Base-by-base conservation (phyloP, 1,140 invertebrate species). In the Drosophila mauritiana region DNA sequence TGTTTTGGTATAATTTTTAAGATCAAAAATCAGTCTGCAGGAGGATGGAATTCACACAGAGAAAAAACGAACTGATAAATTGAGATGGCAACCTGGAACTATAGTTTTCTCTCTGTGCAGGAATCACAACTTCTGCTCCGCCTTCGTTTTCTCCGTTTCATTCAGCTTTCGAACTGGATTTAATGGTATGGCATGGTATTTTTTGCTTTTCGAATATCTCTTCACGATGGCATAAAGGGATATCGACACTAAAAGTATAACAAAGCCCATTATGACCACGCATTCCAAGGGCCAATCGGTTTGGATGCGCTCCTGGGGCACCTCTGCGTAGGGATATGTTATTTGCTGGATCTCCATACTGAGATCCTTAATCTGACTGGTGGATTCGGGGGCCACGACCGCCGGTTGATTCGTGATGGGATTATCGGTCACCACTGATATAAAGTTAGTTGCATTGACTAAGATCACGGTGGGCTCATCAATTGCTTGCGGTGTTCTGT, bases 21-120 rank as follows among this genome's bases (percentile, higher is more conserved):
- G 67, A 70, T 70, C 67, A 70, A 70, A 70, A 70, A 57, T 70
- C 67, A 70, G 64, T 70, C 63, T 55, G 64, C 64, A 17, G 36
- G 17, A 62, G 39, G 64, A 49, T 70, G 51, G 17, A 40, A 48
- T 42, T 68, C 61, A 51, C 46, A 64, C 55, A 61, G 55, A 64
- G 61, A 64, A 64, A 43, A 63, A 11, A 43, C 31, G 6, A 20
- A 20, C 10, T 42, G 37, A 56, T 20, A 42, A 62, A 40, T 51
- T 56, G 61, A 61, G 61, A 64, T 64, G 61, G 61, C 55, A 36
- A 45, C 13, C 39, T 64, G 31, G 27, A 48, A 58, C 17, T 57
- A 43, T 25, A 15, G 8, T 43, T 59, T 61, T 64, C 39, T 64
- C 39, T 64, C 39, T 64, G 56, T 45, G 55, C 39, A 36, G 61